A percentile compares a stretch with the other conserved stretches of the same genome.
Evolutionary conservation across 1,140 invertebrate genomes (phyloP).

Genomic region (Drosophila malerkotliana): DNA sequence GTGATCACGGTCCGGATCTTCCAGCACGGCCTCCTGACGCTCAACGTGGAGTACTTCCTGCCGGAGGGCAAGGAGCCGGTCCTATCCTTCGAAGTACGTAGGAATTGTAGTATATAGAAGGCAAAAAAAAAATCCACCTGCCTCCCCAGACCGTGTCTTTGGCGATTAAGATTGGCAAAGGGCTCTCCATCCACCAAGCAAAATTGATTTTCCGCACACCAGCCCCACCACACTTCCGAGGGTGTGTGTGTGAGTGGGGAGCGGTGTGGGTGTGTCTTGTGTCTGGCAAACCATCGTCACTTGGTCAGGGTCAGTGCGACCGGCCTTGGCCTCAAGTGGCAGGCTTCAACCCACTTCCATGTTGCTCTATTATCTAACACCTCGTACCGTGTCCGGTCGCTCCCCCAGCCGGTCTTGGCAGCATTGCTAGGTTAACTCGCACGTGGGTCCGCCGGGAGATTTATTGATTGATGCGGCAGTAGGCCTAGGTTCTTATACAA

Average conservation of each 20-base stretch:
- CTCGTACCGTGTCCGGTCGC: not conserved
- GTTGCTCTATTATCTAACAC: slow-evolving; percentile 42
- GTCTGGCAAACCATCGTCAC: slow-evolving; percentile 22
- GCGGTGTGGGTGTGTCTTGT: slow-evolving; percentile 38
- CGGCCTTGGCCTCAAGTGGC: slow-evolving; percentile 41
- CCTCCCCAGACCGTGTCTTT: slow-evolving; percentile 1
- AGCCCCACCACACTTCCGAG: not conserved
- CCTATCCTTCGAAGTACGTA: slow-evolving; percentile 89
- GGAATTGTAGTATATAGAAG: not conserved
- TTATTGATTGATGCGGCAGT: slow-evolving; percentile 23
- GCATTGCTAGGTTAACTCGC: slow-evolving; percentile 40
- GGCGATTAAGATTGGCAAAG: slow-evolving; percentile 19
- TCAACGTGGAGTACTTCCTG: slow-evolving; percentile 93
- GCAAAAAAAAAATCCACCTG: not conserved
- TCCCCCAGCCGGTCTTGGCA: not conserved
- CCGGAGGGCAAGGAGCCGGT: slow-evolving; percentile 89
- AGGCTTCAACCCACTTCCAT: not conserved
- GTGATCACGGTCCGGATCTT: slow-evolving; percentile 88
- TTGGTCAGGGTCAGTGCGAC: slow-evolving; percentile 38
- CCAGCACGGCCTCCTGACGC: slow-evolving; percentile 88
- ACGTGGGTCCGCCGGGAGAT: slow-evolving; percentile 28
- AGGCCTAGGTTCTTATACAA: slow-evolving; percentile 25
- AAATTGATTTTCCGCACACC: slow-evolving; percentile 68
- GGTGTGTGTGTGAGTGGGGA: slow-evolving; percentile 13
- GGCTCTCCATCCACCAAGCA: slow-evolving; percentile 25